These are phyloP conservation scores for Rhinichthys klamathensis DNA, from an alignment of 2,113 vertebrate species.

Conservation along the genomic window DNA sequence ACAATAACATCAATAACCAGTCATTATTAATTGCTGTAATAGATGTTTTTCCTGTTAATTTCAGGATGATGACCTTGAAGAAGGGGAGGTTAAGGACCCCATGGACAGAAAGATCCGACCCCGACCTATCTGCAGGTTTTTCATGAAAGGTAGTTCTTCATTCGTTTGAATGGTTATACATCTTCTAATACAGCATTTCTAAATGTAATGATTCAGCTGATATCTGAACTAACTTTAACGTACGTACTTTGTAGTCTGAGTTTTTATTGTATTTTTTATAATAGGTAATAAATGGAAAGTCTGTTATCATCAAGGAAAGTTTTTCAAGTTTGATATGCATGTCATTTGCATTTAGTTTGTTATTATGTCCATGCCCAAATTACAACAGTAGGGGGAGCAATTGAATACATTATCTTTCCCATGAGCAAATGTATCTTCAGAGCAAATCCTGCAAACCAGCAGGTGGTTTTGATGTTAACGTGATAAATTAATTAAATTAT, in stretches of 20 bases:
- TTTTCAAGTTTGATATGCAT: background rate
- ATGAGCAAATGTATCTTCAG: background rate
- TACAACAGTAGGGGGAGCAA: constrained; percentile 58
- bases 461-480: background rate
- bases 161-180: background rate
- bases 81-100: constrained; percentile 97
- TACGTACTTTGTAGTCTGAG: background rate
- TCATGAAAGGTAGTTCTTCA: constrained; percentile 90
- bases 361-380: background rate
- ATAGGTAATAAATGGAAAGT: background rate
- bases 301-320: background rate
- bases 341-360: background rate
- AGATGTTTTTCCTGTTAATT: background rate
- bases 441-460: background rate
- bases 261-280: no score
- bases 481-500: background rate
- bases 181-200: background rate
- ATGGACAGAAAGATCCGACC: constrained; percentile 94
- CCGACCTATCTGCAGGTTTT: constrained; percentile 94
- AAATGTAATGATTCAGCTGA: background rate
- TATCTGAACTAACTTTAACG: background rate
- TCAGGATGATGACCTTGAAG: constrained; percentile 97
- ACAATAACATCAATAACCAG: background rate
- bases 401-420: constrained; percentile 23
- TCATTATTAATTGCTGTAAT: background rate